phyloP scores from a whole-genome alignment of 2,113 vertebrate species.

The Tretioscincus oriximinensis region DNA sequence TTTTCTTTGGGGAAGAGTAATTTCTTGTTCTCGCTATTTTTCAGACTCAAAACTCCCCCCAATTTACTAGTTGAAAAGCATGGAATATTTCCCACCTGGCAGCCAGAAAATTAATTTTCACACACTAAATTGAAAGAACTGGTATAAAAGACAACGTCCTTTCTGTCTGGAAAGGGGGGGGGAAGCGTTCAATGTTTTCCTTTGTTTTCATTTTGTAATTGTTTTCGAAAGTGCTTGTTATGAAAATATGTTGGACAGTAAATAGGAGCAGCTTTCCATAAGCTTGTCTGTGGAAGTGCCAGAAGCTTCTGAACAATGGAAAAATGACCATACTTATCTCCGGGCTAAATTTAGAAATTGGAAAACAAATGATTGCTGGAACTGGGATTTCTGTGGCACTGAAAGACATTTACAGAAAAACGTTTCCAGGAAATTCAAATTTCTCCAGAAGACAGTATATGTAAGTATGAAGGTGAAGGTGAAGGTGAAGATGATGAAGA shows the following conservation, averaged over 20 bases:
- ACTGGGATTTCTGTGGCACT: background rate
- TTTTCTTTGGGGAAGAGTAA: background rate
- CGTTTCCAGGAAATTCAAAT: background rate
- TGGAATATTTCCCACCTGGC: background rate
- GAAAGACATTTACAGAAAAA: conserved; percentile 9
- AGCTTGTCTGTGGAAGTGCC: background rate
- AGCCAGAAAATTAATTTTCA: conserved; percentile 7
- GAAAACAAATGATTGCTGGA: background rate
- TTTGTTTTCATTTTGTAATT: background rate
- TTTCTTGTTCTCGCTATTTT: background rate
- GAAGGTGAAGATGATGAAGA: no score
- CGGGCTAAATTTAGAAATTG: conserved; percentile 13
- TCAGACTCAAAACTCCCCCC: background rate
- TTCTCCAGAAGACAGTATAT: background rate
- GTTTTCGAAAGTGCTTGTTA: background rate
- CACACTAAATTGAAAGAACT: conserved; percentile 1
- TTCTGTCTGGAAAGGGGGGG: background rate
- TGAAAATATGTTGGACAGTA: background rate
- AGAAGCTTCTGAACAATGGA: conserved; percentile 9
- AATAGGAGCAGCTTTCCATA: background rate
- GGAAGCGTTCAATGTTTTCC: background rate
- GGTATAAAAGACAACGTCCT: background rate
- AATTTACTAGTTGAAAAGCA: background rate
- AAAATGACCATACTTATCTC: background rate
- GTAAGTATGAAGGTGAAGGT: background rate